A percentile compares a stretch with the other conserved stretches of the same genome.
phyloP scores from a whole-genome alignment of 2,888 invertebrate genomes.

The Watsonalla binaria region DNA sequence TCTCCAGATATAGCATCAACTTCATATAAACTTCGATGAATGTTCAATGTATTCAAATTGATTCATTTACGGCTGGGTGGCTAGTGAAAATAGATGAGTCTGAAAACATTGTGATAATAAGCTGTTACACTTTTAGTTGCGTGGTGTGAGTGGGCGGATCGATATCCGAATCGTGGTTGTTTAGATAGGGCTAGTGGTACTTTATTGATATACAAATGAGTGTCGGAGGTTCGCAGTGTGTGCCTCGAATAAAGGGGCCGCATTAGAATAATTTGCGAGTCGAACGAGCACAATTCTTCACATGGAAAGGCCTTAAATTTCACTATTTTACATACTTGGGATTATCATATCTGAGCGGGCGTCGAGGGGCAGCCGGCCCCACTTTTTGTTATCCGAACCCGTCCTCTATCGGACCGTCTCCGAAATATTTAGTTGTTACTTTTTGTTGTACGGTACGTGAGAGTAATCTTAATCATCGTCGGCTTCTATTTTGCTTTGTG shows the following conservation, averaged over 20 bases:
- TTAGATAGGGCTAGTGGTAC: constrained; percentile 73
- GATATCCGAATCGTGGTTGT: constrained; percentile 58
- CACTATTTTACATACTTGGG: constrained; percentile 78
- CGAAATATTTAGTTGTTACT: constrained; percentile 78
- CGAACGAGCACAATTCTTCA: constrained; percentile 76
- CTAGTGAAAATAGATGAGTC: constrained; percentile 44
- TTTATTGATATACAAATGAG: constrained; percentile 78
- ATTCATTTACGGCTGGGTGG: constrained; percentile 61
- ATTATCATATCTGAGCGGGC: constrained; percentile 76
- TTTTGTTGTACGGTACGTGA: constrained; percentile 74
- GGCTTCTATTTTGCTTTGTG: constrained; percentile 40
- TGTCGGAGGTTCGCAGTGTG: constrained; percentile 54
- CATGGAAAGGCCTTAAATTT: constrained; percentile 78
- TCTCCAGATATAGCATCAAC: constrained; percentile 42
- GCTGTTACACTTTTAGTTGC: constrained; percentile 34
- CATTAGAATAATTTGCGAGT: constrained; percentile 76
- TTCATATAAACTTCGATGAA: constrained; percentile 56
- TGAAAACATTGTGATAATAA: constrained; percentile 52
- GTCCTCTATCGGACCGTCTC: constrained; percentile 71
- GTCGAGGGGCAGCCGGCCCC: constrained; percentile 54
- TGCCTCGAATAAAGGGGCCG: constrained; percentile 76
- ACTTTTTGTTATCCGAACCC: constrained; percentile 74
- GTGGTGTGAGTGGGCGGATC: constrained; percentile 26
- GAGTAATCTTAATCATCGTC: constrained; percentile 64
- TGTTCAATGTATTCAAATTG: constrained; percentile 67